Percentiles rank a stretch among this genome's conserved stretches.
These are phyloP conservation scores for Cyclophora punctaria DNA, from an alignment of 2,888 invertebrate species.

Conservation along the genomic window DNA sequence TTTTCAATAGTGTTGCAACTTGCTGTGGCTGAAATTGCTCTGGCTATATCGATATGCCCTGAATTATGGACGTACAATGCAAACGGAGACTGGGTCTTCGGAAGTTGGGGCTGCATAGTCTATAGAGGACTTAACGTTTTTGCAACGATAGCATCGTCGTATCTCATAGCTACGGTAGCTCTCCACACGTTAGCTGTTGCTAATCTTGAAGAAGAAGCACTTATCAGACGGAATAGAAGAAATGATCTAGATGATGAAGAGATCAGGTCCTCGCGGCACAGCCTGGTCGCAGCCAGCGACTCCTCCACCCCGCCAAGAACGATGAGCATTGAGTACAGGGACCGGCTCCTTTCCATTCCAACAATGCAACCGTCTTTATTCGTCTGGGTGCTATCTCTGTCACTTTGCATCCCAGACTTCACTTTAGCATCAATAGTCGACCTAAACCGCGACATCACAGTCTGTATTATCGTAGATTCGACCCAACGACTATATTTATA, in stretches of 20 bases:
- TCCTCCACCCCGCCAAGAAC: slow-evolving; percentile 65
- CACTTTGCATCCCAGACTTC: slow-evolving; percentile 76
- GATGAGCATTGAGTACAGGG: slow-evolving; percentile 72
- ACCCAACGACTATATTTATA: slow-evolving; percentile 62
- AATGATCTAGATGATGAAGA: slow-evolving; percentile 53
- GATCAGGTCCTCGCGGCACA: slow-evolving; percentile 62
- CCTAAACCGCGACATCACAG: slow-evolving; percentile 41
- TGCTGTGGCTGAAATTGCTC: slow-evolving; percentile 64
- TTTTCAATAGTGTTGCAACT: slow-evolving; percentile 71
- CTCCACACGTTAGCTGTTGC: slow-evolving; percentile 74
- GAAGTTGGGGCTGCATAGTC: slow-evolving; percentile 62
- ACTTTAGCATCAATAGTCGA: slow-evolving; percentile 65
- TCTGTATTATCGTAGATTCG: slow-evolving; percentile 71
- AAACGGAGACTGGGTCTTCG: slow-evolving; percentile 65
- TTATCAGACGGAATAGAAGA: slow-evolving; percentile 44
- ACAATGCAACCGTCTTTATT: slow-evolving; percentile 71
- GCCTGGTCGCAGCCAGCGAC: slow-evolving; percentile 64
- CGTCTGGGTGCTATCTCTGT: slow-evolving; percentile 75
- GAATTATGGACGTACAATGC: slow-evolving; percentile 71
- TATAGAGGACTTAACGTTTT: slow-evolving; percentile 74
- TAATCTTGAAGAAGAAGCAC: slow-evolving; percentile 62
- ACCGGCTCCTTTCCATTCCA: slow-evolving; percentile 55
- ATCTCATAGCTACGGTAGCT: slow-evolving; percentile 72
- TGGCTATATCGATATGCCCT: slow-evolving; percentile 57
- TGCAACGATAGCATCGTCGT: slow-evolving; percentile 71